Evolutionary conservation across 2,888 invertebrate species (phyloP).

Genomic region (Sinodicranocentrus sp.): DNA sequence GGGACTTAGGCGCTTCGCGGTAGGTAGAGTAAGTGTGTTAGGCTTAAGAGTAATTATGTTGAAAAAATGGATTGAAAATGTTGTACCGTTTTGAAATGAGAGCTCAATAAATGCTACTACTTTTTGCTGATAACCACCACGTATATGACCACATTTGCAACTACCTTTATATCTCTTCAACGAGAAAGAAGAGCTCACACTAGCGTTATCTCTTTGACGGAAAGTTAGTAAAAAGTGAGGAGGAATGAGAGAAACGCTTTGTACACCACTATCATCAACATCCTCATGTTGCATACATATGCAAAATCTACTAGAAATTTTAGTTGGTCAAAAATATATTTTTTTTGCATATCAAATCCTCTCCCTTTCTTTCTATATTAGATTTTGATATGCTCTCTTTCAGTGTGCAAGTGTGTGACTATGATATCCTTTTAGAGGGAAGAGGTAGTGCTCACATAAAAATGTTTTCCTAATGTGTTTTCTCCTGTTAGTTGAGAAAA

Average conservation of each 20-base stretch:
- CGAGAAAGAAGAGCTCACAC: background rate
- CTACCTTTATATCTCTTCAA: no score
- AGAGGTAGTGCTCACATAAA: constrained; percentile 9
- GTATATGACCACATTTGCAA: no score
- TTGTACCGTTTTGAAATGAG: no score
- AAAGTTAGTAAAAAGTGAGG: constrained; percentile 1
- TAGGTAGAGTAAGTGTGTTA: no score
- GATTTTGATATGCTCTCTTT: background rate
- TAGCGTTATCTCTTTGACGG: background rate
- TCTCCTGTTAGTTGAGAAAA: background rate
- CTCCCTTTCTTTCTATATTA: constrained; percentile 1
- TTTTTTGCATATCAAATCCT: background rate
- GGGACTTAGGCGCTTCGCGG: no score
- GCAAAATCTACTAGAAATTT: background rate
- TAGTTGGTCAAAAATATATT: no score
- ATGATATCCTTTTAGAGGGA: background rate
- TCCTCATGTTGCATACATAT: background rate
- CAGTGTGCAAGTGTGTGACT: background rate
- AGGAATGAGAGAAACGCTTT: constrained; percentile 13
- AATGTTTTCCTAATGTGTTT: constrained; percentile 25
- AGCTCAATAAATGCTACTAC: no score
- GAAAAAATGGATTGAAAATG: no score
- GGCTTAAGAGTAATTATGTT: no score
- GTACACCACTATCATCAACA: background rate
- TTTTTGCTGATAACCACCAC: no score